These are phyloP conservation scores for Turdus rufiventris DNA, from an alignment of 2,113 vertebrate species.

Conservation along the genomic window DNA sequence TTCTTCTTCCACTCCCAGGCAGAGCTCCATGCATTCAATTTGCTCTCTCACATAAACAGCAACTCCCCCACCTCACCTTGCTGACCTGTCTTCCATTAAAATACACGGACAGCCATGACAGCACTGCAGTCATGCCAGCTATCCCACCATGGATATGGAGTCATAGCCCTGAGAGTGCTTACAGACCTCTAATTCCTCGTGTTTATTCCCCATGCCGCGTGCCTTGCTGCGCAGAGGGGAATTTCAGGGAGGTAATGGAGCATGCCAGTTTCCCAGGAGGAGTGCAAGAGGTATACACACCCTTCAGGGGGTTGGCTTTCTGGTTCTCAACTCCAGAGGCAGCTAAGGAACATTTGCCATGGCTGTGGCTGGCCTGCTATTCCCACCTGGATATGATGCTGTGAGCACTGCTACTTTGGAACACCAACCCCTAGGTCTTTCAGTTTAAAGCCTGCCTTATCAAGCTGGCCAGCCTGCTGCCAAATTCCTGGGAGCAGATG, in stretches of 20 bases:
- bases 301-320: not conserved
- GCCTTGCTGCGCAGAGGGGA: not conserved
- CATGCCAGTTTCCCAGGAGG: not conserved
- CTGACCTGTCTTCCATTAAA: not conserved
- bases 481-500: not conserved
- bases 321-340: not conserved
- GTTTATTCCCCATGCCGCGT: rapidly evolving
- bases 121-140: not conserved
- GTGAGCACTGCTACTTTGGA: not conserved
- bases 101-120: not conserved
- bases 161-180: not conserved
- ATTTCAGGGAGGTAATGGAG: not conserved
- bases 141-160: too few relatives aligned
- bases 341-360: not conserved
- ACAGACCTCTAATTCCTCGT: not conserved
- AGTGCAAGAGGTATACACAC: not conserved
- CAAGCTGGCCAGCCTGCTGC: not conserved
- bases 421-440: not conserved
- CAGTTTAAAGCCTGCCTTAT: not conserved
- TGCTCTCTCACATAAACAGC: not conserved
- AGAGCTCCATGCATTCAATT: not conserved
- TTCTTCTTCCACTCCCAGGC: not conserved
- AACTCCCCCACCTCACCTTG: not conserved
- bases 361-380: not conserved
- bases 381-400: not conserved